These are phyloP conservation scores for Marmota flaviventris DNA, from an alignment of 2,113 vertebrate species.

Conservation along the genomic window DNA sequence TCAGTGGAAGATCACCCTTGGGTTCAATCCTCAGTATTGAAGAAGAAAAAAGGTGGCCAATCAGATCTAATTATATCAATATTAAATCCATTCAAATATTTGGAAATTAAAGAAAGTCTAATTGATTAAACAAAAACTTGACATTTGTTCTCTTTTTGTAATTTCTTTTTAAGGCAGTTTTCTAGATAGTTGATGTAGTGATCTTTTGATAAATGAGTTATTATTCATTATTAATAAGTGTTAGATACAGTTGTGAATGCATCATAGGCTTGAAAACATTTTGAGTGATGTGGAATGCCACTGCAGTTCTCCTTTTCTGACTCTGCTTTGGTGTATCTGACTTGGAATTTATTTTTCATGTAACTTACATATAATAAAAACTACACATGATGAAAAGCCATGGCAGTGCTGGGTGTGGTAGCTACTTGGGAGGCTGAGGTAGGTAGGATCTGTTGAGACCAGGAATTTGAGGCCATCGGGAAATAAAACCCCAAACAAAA, in stretches of 20 bases:
- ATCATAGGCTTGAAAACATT: conserved; percentile 9
- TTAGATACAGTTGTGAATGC: neutral
- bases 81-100: neutral
- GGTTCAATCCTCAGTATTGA: neutral
- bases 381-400: neutral
- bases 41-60: neutral
- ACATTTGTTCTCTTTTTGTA: neutral
- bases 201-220: neutral
- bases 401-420: neutral
- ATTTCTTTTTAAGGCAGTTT: conserved; percentile 23
- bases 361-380: neutral
- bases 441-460: neutral
- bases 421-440: neutral
- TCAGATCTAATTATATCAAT: neutral
- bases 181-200: conserved; percentile 23
- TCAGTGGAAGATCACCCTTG: neutral
- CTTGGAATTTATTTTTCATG: neutral
- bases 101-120: neutral
- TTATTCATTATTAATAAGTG: neutral
- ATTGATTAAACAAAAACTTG: neutral
- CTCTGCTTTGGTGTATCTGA: conserved; percentile 27
- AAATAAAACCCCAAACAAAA: neutral
- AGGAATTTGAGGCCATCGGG: neutral
- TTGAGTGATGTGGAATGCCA: conserved; percentile 40
- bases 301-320: neutral